Evolutionary conservation across 64 coral and sea anemone genomes (phyloP), one percentile per base, ranked within the genome.

Genomic region (Dendronephthya gigantea): DNA sequence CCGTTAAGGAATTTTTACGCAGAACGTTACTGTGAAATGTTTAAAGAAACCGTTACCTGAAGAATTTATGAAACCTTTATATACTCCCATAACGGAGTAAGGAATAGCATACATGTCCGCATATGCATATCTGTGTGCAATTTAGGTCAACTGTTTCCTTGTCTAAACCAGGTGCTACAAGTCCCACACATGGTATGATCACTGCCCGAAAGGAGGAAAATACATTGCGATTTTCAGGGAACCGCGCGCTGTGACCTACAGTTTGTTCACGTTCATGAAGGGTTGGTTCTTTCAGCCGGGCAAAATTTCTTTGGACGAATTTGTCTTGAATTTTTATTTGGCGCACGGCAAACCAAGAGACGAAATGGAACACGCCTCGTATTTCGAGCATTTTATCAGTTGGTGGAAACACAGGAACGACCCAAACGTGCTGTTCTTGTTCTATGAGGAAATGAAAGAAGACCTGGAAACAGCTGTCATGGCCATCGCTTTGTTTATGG

Each of bases 381-480:
- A 66, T 30, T 66, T 6, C 22, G 58, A 66, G 58, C 58, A 66
- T 66, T 30, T 66, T 6, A 2, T 66, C 4, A 66, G 58, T 15
- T 66, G 58, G 58, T 66, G 58, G 58, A 15, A 66, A 15, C 58
- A 66, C 29, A 22, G 58, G 29, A 66, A 66, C 58, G 58, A 66
- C 58, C 58, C 58, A 22, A 66, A 66, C 29, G 58, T 66, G 58
- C 58, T 66, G 19, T 66, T 66, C 58, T 66, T 66, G 58, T 66
- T 66, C 58, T 66, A 8, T 66, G 58, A 66, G 29, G 58, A 66
- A 66, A 66, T 66, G 58, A 66, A 66, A 66, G 58, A 66, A 66
- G 58, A 66, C 29, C 58, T 66, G 58, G 58, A 66, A 66, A 66
- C 6, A n/a, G 58, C 29, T 22, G 58, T 66, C 4, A 66, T 5